Percentiles rank a stretch among this genome's conserved stretches.
Evolutionary conservation across 2,888 invertebrate species (phyloP).

Genomic region (Platerodrilus igneus): DNA sequence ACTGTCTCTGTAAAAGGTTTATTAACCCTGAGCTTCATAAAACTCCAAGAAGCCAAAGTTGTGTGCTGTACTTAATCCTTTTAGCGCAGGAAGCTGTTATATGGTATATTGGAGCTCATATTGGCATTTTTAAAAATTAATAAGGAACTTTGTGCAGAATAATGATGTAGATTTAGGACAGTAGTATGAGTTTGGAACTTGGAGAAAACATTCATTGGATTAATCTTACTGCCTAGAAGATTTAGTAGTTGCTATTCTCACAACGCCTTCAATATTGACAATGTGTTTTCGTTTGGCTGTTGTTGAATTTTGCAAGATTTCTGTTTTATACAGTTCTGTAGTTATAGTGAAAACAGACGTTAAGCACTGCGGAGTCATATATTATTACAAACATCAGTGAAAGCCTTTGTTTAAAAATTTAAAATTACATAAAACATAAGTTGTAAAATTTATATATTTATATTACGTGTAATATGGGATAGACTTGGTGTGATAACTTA

Average conservation of each 20-base stretch:
- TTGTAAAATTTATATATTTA: too few relatives aligned
- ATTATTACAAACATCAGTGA: too few relatives aligned
- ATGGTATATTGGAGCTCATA: slow-evolving; percentile 19
- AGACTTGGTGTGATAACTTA: too few relatives aligned
- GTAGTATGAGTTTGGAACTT: slow-evolving; percentile 8
- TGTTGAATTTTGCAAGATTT: too few relatives aligned
- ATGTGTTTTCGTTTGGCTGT: too few relatives aligned
- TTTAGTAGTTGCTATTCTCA: slow-evolving; percentile 15
- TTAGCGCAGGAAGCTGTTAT: slow-evolving; percentile 15
- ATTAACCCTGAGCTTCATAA: slow-evolving; percentile 23
- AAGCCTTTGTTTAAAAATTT: too few relatives aligned
- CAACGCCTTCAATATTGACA: too few relatives aligned
- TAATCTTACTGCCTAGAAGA: slow-evolving; percentile 18
- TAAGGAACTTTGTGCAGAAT: slow-evolving; percentile 21
- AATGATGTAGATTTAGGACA: slow-evolving; percentile 21
- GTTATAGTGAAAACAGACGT: too few relatives aligned
- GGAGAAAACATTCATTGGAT: slow-evolving; percentile 15
- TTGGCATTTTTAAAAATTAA: slow-evolving; percentile 24
- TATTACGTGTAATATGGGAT: too few relatives aligned
- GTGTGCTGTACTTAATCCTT: slow-evolving; percentile 13
- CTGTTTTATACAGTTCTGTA: too few relatives aligned
- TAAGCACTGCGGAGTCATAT: too few relatives aligned
- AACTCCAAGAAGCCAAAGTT: slow-evolving; percentile 21
- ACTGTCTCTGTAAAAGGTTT: slow-evolving; percentile 25
- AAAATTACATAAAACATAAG: too few relatives aligned